These are phyloP conservation scores for Gymnarchus niloticus DNA, from an alignment of 2,113 vertebrate genomes.

Conservation along the genomic window DNA sequence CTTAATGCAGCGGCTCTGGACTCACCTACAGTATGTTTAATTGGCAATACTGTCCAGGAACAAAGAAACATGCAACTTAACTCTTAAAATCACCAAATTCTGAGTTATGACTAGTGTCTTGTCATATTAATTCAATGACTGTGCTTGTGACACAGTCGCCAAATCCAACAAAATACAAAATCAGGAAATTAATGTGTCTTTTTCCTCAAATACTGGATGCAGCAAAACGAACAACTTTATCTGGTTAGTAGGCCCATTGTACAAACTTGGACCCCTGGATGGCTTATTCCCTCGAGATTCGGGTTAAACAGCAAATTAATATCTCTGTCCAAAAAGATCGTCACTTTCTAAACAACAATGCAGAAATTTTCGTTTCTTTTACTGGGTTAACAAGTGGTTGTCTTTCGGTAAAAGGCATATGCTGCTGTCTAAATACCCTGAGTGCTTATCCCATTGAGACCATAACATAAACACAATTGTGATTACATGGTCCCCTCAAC, in stretches of 20 bases:
- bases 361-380: background rate
- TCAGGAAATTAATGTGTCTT: background rate
- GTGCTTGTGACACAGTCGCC: background rate
- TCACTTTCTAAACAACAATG: background rate
- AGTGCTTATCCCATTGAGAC: background rate
- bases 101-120: background rate
- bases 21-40: background rate
- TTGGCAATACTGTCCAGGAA: background rate
- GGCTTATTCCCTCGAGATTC: background rate
- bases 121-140: background rate
- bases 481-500: background rate
- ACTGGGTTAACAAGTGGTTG: background rate
- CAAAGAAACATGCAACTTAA: background rate
- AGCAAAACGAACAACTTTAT: background rate
- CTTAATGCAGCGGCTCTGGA: background rate
- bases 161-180: background rate
- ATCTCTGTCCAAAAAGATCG: background rate
- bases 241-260: background rate
- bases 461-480: background rate
- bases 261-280: background rate
- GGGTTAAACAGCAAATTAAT: conserved; percentile 15
- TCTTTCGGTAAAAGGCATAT: background rate
- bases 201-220: background rate
- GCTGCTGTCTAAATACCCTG: background rate
- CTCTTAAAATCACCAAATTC: background rate